phyloP scores from a whole-genome alignment of 2,113 vertebrate species.

The Psettodes erumei region DNA sequence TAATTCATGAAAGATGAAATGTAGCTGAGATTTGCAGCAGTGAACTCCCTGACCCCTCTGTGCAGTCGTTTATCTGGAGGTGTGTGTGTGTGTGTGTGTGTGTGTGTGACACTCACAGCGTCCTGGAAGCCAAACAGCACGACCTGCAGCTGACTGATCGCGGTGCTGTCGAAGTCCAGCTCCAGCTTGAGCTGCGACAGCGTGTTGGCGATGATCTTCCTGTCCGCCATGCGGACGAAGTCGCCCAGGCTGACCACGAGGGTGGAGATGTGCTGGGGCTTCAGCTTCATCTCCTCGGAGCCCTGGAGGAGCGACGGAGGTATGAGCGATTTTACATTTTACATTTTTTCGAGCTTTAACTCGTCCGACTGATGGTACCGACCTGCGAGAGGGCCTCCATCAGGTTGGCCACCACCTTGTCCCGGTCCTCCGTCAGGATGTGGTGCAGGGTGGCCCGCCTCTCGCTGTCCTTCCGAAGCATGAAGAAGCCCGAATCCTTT shows the following conservation, averaged over 20 bases:
- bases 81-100: too few relatives aligned
- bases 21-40: neutral
- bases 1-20: conserved; percentile 15
- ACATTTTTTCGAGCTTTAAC: too few relatives aligned
- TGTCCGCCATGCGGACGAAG: conserved; percentile 93
- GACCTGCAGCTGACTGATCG: conserved; percentile 96
- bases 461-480: conserved; percentile 97
- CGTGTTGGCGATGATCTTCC: conserved; percentile 94
- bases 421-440: conserved; percentile 94
- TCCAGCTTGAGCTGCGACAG: conserved; percentile 96
- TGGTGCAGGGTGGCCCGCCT: conserved; percentile 93
- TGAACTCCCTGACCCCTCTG: neutral
- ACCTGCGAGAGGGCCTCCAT: conserved; percentile 94
- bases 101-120: conserved; percentile 87
- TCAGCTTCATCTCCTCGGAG: conserved; percentile 90
- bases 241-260: conserved; percentile 91
- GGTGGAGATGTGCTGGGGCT: conserved; percentile 91
- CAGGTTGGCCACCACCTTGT: conserved; percentile 93
- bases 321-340: too few relatives aligned
- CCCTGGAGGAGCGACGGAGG: conserved; percentile 79
- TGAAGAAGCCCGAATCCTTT: conserved; percentile 95
- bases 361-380: conserved; percentile 3
- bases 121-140: conserved; percentile 97
- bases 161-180: conserved; percentile 96
- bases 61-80: neutral